These are phyloP conservation scores for Aeoliscus strigatus DNA, from an alignment of 2,797 vertebrate species.

Conservation along the genomic window DNA sequence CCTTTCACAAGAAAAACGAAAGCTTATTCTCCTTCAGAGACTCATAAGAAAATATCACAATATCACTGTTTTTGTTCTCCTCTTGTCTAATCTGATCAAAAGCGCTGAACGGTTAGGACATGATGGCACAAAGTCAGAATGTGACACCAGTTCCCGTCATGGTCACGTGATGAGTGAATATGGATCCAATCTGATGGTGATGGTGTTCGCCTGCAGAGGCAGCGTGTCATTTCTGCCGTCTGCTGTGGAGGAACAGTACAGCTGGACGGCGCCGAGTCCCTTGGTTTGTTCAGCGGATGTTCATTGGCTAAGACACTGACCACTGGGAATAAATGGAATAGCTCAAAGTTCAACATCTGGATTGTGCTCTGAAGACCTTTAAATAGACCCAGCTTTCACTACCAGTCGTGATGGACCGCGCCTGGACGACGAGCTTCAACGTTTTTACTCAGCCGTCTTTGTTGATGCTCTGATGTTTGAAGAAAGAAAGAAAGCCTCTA, in stretches of 20 bases:
- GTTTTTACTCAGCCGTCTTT: too few relatives aligned
- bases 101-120: too few relatives aligned
- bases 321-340: slow-evolving; percentile 64
- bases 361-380: slow-evolving; percentile 40
- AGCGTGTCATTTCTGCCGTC: slow-evolving; percentile 47
- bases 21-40: too few relatives aligned
- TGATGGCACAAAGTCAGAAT: too few relatives aligned
- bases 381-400: slow-evolving; percentile 49
- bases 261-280: slow-evolving; percentile 48
- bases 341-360: slow-evolving; percentile 67
- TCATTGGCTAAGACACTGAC: slow-evolving; percentile 65
- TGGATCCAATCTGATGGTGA: slow-evolving; percentile 27
- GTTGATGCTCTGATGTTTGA: too few relatives aligned
- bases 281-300: slow-evolving; percentile 65
- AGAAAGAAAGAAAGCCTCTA: too few relatives aligned
- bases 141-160: slow-evolving; percentile 1
- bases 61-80: too few relatives aligned
- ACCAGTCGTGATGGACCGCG: not conserved
- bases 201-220: slow-evolving; percentile 30
- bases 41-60: too few relatives aligned
- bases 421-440: too few relatives aligned
- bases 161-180: slow-evolving; percentile 38
- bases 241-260: slow-evolving; percentile 63
- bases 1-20: too few relatives aligned
- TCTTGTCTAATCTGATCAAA: too few relatives aligned